Base-by-base conservation (phyloP, 2,797 vertebrate species). In the Molossus alvarezi region DNA sequence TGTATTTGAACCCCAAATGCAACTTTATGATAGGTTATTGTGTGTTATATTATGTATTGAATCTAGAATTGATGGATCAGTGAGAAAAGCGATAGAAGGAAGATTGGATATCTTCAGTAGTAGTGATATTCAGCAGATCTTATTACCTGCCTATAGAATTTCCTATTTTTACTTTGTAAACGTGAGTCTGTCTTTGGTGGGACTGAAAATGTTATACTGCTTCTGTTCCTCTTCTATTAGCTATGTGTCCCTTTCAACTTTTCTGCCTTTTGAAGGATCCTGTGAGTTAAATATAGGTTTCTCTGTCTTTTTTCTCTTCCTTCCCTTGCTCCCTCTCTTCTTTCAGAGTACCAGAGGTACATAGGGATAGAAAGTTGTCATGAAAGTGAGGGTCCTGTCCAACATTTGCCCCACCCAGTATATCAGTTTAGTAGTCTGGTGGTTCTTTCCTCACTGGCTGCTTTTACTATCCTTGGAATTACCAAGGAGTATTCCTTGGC, bases 91-190 rank as follows among this genome's bases (percentile, higher is more conserved):
- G 18, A 0, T 73, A 73, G 45, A 57, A 71, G 53, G 29, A 81
- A 9, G 73, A 33, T 75, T 69, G 76, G 45, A 51, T 65, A 4
- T 93, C 83, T 93, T 62, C 17, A 71, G 7, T 17, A 81, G 9
- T 79, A 62, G 77, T 95, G 33, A 84, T 91, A 62, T 4, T 75
- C 21, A 90, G 17, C 79, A 84, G 45, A 51, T 80, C 33, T 69
- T 84, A 71, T 12, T 94, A 73, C 33, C 20, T n/a, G 3, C 14
- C 71, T 67, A 60, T 11, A 94, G n/a, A 86, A 91, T 92, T 94
- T 64, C 76, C 11, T 33, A 48, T 84, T 95, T 79, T 37, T 84
- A 79, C 64, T 95, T 82, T 89, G 25, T 73, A 95, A 91, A 90
- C 13, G 60, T 45, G 15, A 8, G 8, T 88, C 29, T 94, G 9